Evolutionary conservation across 64 coral and sea anemone species (phyloP).

Genomic region (Stylophora pistillata): DNA sequence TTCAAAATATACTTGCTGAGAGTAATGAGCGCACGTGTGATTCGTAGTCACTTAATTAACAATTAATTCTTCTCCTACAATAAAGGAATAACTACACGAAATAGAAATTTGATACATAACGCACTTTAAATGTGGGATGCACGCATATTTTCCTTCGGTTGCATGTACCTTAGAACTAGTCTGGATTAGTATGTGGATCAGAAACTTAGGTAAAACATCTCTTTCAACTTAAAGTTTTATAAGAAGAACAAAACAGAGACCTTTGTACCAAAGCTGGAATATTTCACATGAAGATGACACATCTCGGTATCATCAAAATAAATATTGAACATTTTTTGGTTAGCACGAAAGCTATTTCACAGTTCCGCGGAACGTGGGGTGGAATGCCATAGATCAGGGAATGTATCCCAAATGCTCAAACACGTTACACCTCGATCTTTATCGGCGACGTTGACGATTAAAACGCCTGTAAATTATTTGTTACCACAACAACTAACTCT

Average conservation of each 20-base stretch:
- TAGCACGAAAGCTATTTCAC: not conserved
- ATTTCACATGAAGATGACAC: slow-evolving; percentile 6
- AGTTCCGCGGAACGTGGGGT: not conserved
- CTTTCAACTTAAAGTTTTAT: not conserved
- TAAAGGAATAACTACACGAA: not conserved
- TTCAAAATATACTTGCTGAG: not conserved
- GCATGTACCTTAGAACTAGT: not conserved
- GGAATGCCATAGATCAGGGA: not conserved
- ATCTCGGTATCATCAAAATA: not conserved
- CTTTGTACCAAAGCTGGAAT: not conserved
- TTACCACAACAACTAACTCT: slow-evolving; percentile 10
- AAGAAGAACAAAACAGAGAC: not conserved
- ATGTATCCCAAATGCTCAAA: too few species aligned
- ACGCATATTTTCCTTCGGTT: too few species aligned
- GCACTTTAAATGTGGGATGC: too few species aligned
- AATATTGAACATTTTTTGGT: not conserved
- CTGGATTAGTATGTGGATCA: not conserved
- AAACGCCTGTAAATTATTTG: not conserved
- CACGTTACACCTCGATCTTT: too few species aligned
- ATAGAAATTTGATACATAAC: not conserved
- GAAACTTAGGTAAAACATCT: not conserved
- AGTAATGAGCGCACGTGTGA: not conserved
- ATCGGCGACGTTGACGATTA: not conserved
- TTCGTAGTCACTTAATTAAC: not conserved
- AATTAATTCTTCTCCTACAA: not conserved